Conservation (phyloP, 2,797 vertebrate species). For the Propithecus deckenii region DNA sequence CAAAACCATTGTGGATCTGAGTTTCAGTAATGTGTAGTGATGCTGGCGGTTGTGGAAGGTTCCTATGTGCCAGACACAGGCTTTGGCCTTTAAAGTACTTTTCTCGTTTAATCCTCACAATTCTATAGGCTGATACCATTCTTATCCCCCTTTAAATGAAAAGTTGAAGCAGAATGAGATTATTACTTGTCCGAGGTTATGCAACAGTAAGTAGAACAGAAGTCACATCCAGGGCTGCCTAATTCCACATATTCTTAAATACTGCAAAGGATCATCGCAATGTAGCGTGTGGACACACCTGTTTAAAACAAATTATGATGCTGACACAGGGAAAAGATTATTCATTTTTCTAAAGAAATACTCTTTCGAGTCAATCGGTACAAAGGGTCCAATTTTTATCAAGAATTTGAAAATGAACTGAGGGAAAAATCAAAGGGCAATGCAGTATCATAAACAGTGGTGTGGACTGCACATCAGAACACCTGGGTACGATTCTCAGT, state of each 20-base stretch:
- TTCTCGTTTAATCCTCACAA: not conserved
- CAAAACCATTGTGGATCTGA: not conserved
- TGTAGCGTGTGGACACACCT: not conserved
- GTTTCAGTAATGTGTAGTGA: not conserved
- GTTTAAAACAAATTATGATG: not conserved
- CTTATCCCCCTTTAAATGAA: not conserved
- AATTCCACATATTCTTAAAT: not conserved
- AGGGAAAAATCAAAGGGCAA: not conserved
- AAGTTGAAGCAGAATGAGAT: not conserved
- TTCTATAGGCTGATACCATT: not conserved
- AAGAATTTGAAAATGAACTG: not conserved
- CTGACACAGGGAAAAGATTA: not conserved
- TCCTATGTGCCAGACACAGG: not conserved
- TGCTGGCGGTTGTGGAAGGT: not conserved
- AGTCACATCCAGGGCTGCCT: not conserved
- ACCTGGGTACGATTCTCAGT: not conserved
- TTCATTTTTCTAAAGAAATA: conserved; percentile 6
- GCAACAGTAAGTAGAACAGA: not conserved
- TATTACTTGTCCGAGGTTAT: not conserved
- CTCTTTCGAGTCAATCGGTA: not conserved
- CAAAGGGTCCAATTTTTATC: not conserved
- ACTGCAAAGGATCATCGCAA: not conserved
- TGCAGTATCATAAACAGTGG: not conserved
- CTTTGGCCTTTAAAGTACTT: not conserved
- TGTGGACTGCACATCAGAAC: not conserved